Percentiles rank a stretch among this genome's conserved stretches.
Conservation (phyloP, 1,140 invertebrate species). For the Danaus plexippus region DNA sequence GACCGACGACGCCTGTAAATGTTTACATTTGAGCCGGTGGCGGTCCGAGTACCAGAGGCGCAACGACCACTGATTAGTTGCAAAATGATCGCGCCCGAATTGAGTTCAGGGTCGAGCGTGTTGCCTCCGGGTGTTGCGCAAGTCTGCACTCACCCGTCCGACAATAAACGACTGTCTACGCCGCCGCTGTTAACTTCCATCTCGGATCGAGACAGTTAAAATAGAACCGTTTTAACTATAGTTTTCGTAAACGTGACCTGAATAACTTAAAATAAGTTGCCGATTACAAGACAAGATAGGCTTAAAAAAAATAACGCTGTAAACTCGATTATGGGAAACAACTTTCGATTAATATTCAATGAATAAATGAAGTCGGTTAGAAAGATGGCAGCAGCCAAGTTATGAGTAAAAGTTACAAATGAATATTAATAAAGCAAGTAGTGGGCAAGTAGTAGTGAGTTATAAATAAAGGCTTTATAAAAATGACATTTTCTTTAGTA, state of each 20-base stretch:
- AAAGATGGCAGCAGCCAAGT: too few species aligned
- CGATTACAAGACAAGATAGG: too few species aligned
- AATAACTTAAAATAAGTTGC: too few species aligned
- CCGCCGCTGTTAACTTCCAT: neutral
- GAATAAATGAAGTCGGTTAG: too few species aligned
- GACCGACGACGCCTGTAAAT: constrained; percentile 63
- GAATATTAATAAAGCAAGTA: too few species aligned
- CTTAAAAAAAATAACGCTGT: too few species aligned
- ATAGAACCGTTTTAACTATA: too few species aligned
- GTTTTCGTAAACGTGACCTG: too few species aligned
- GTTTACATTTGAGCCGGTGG: constrained; percentile 66
- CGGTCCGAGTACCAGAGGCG: constrained; percentile 36
- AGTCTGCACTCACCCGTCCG: constrained; percentile 32
- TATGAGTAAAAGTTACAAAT: too few species aligned
- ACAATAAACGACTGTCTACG: constrained; percentile 20
- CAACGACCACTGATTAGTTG: constrained; percentile 62
- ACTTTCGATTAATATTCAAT: too few species aligned
- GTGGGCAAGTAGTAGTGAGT: too few species aligned
- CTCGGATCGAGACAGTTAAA: neutral
- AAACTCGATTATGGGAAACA: too few species aligned
- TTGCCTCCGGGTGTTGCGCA: constrained; percentile 66
- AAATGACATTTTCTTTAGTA: neutral
- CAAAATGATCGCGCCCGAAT: constrained; percentile 67
- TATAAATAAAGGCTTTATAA: neutral
- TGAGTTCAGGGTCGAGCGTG: constrained; percentile 64